These are phyloP conservation scores for Cricetomys ansorgei DNA, from an alignment of 2,113 vertebrate genomes.

Conservation along the genomic window DNA sequence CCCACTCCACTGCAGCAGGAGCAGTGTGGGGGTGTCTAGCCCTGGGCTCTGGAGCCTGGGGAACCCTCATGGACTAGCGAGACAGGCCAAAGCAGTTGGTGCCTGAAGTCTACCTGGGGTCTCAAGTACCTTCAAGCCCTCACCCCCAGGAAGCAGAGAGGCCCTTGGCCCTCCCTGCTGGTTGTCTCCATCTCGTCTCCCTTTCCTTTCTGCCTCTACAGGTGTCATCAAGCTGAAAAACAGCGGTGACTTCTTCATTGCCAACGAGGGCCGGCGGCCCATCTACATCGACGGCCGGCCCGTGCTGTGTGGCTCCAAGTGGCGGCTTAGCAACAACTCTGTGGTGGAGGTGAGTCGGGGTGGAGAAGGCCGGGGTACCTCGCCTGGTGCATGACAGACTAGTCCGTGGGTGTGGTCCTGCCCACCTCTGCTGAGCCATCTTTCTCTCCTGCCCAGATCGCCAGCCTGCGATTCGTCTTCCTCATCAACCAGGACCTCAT, in stretches of 20 bases:
- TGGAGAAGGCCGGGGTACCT: background rate
- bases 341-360: constrained; percentile 92
- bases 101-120: background rate
- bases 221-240: constrained; percentile 98
- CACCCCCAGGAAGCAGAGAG: background rate
- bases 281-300: constrained; percentile 97
- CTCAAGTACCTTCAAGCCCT: background rate
- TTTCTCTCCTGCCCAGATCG: constrained; percentile 87
- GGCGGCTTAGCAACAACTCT: constrained; percentile 98
- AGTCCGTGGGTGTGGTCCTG: background rate
- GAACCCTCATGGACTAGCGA: background rate
- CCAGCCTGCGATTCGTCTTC: constrained; percentile 97
- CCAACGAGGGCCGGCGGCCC: constrained; percentile 95
- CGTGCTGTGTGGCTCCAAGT: constrained; percentile 95
- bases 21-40: background rate
- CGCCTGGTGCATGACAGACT: background rate
- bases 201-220: constrained; percentile 54
- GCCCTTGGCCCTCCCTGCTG: background rate
- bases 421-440: background rate
- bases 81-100: background rate
- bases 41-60: background rate
- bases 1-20: background rate
- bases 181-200: background rate
- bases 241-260: constrained; percentile 97
- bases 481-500: constrained; percentile 98